A percentile compares a stretch with the other conserved stretches of the same genome.
Conservation (phyloP, 92 coral and sea anemone genomes). For the Bergia sp. region DNA sequence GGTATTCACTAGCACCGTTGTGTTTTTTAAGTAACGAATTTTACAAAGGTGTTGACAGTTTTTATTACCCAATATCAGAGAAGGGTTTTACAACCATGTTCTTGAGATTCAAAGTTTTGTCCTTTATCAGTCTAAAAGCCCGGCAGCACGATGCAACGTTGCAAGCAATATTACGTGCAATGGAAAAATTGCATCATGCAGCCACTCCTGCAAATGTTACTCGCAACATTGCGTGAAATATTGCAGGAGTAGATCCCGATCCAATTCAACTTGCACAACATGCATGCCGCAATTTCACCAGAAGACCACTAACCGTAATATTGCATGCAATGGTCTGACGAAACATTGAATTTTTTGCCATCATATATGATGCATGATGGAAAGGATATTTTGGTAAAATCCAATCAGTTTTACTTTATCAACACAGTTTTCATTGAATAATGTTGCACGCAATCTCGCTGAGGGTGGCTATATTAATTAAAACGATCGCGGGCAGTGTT, state of each 20-base stretch:
- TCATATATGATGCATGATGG: slow-evolving; percentile 18
- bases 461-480: slow-evolving; percentile 13
- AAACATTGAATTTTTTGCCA: slow-evolving; percentile 6
- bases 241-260: not conserved
- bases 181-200: too few species aligned
- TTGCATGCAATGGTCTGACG: slow-evolving; percentile 18
- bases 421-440: not conserved
- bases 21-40: slow-evolving; percentile 2
- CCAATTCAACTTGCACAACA: not conserved
- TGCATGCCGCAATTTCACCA: slow-evolving; percentile 19
- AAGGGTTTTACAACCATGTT: not conserved
- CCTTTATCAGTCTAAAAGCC: not conserved
- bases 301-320: slow-evolving; percentile 14
- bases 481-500: slow-evolving; percentile 14
- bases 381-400: slow-evolving; percentile 22
- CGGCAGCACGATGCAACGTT: not conserved
- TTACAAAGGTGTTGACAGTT: slow-evolving; percentile 6
- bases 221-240: too few species aligned
- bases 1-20: slow-evolving; percentile 5
- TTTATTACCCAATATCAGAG: slow-evolving; percentile 11
- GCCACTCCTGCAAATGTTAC: not conserved
- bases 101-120: slow-evolving; percentile 3
- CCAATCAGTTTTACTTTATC: slow-evolving; percentile 16
- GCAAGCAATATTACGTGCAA: too few species aligned
- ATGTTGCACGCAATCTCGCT: slow-evolving; percentile 18